A percentile compares a stretch with the other conserved stretches of the same genome.
phyloP scores from a whole-genome alignment of 2,113 vertebrate genomes.

The Gallinago jamesoni region DNA sequence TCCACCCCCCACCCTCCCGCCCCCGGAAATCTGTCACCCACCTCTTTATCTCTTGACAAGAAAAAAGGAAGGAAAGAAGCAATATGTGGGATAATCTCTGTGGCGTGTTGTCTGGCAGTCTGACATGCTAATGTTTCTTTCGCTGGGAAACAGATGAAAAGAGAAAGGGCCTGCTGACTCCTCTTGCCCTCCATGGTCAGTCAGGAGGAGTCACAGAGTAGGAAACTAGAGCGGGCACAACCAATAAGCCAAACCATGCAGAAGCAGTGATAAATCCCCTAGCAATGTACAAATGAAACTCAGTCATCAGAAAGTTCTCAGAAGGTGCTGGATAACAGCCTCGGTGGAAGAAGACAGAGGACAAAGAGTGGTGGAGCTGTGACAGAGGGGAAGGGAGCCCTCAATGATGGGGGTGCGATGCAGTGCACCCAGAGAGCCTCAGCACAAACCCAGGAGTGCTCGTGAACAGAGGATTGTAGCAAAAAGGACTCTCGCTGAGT shows the following conservation, averaged over 20 bases:
- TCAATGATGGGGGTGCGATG: rapidly evolving
- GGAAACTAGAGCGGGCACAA: background rate
- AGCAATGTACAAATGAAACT: background rate
- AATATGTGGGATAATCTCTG: background rate
- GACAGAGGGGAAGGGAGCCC: background rate
- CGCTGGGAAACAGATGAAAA: background rate
- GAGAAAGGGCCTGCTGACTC: background rate
- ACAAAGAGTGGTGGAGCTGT: background rate
- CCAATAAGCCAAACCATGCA: background rate
- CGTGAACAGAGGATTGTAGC: background rate
- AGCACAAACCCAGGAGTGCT: background rate
- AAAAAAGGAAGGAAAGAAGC: slow-evolving; percentile 10
- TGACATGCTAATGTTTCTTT: background rate
- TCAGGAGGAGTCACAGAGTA: background rate
- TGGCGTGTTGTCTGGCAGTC: background rate
- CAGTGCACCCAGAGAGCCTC: background rate
- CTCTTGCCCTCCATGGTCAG: background rate
- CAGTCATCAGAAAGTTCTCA: background rate
- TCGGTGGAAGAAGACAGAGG: background rate
- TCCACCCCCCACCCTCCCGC: background rate
- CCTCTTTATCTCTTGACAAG: background rate
- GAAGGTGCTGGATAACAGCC: background rate
- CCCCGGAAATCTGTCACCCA: background rate
- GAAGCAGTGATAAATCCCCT: background rate
- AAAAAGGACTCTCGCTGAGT: background rate